Evolutionary conservation across 2,797 vertebrate species (phyloP).

Genomic region (Trachops cirrhosus): DNA sequence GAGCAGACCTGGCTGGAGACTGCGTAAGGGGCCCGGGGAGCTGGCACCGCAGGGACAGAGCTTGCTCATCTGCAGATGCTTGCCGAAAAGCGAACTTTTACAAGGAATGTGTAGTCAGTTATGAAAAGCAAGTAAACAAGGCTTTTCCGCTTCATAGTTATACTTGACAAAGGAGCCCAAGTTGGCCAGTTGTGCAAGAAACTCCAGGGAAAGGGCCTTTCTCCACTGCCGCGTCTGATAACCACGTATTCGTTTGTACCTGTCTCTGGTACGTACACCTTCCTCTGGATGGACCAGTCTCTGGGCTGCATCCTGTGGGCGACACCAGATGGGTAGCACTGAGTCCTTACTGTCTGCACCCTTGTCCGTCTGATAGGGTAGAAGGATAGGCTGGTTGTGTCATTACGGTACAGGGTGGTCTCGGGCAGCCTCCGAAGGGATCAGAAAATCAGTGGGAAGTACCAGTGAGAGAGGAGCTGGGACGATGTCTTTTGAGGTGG

Average conservation of each 20-base stretch:
- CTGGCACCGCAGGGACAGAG: neutral
- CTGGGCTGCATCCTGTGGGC: neutral
- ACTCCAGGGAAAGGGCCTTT: neutral
- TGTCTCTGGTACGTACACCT: neutral
- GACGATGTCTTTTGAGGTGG: neutral
- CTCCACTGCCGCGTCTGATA: neutral
- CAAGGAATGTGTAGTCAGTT: neutral
- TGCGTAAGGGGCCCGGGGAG: accelerated
- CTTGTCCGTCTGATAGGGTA: neutral
- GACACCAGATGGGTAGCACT: neutral
- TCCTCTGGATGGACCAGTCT: neutral
- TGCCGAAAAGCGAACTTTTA: neutral
- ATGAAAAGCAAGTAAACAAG: neutral
- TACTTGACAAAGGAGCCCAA: neutral
- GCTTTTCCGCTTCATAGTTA: neutral
- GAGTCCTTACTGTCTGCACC: neutral
- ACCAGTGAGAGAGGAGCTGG: neutral
- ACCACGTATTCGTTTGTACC: neutral
- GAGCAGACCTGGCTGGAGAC: neutral
- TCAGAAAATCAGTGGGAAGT: neutral
- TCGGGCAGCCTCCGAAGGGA: neutral
- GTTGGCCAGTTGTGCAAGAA: neutral
- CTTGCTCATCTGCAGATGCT: neutral
- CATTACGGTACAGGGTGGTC: neutral
- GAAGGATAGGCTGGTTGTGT: neutral